Evolutionary conservation across 2,797 vertebrate genomes (phyloP), one percentile per base, ranked within the genome.

Genomic region (Gymnothorax reevesii): DNA sequence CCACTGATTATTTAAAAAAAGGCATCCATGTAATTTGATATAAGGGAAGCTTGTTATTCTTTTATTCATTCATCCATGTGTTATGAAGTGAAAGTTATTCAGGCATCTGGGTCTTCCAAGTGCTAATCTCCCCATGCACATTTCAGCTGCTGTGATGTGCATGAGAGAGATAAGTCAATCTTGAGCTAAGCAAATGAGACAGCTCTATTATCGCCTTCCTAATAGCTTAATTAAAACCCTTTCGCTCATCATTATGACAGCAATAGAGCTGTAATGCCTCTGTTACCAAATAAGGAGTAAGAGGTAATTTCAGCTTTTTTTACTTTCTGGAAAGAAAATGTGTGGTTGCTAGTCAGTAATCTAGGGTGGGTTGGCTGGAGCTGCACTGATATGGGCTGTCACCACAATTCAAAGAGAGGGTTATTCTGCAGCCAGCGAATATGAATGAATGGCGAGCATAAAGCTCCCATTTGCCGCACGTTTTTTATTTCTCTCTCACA

Each of bases 211-310:
- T 99, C 98, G 97, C 97, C 97, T 98, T 99, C 98, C 98, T 99
- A 99, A 99, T 99, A 99, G 98, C 98, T 99, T 99, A 99, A 99
- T 99, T 99, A 99, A 99, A 99, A 98, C 99, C 99, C 99, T 99
- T 97, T 99, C 98, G 98, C 98, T 99, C 99, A 99, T 99, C 98
- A 98, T 99, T 99, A 98, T 97, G 97, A 97, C 98, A 98, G 97
- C 97, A 98, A 99, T 99, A 98, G 98, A 98, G 97, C 97, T 98
- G 98, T 98, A 98, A 98, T 97, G 97, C 97, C 97, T 97, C 97
- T 98, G 97, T 98, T 96, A 97, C 97, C 99, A 98, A 99, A 99
- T 99, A 99, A 99, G 98, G 97, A 97, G 96, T 97, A 97, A 96
- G 97, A 98, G 98, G 98, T 98, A 97, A 99, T 98, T 97, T 97